Evolutionary conservation across 1,140 invertebrate genomes (phyloP), one percentile per base, ranked within the genome.

Genomic region (Lepidostoma basale): DNA sequence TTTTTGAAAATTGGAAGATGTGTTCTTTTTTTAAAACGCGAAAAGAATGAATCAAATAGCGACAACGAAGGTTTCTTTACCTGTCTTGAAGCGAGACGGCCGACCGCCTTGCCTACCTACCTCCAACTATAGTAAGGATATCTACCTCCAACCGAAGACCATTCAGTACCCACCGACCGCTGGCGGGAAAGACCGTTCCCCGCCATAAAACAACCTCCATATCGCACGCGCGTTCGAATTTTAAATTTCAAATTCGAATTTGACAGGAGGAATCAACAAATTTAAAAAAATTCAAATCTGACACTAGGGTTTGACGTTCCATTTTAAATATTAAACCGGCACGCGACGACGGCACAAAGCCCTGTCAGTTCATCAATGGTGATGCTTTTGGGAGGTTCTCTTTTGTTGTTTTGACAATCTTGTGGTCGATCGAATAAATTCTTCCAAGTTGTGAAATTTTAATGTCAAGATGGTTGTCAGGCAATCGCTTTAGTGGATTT

Each of bases 161-260:
- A 10, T 59, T 62, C 59, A 62, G 59, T 62, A 45, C 25, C 9
- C 39, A 62, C 25, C 39, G 59, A 16, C 25, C 59, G 59, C 22
- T 28, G 59, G 39, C 22, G 59, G 39, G 59, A 62, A 44, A 23
- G 59, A 44, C 14, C n/a, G 39, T 22, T 62, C 30, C 39, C 45
- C 22, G 12, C 6, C 30, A 36, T 3, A 14, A 56, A 9, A 59
- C 10, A 22, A 40, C n/a, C 22, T 14, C 54, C 54, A 59, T 59
- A 59, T 39, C 20, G 54, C 54, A 40, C 54, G 30, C 54, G 54
- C 54, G 54, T 30, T 30, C 45, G 45, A 49, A n/a, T n/a, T n/a
- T n/a, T n/a, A n/a, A n/a, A n/a, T n/a, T n/a, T n/a, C n/a, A n/a
- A n/a, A n/a, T n/a, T n/a, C n/a, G n/a, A n/a, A n/a, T n/a, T n/a